Evolutionary conservation across 92 coral and sea anemone species (phyloP), one percentile per base, ranked within the genome.

Genomic region (Diadumene lineata): DNA sequence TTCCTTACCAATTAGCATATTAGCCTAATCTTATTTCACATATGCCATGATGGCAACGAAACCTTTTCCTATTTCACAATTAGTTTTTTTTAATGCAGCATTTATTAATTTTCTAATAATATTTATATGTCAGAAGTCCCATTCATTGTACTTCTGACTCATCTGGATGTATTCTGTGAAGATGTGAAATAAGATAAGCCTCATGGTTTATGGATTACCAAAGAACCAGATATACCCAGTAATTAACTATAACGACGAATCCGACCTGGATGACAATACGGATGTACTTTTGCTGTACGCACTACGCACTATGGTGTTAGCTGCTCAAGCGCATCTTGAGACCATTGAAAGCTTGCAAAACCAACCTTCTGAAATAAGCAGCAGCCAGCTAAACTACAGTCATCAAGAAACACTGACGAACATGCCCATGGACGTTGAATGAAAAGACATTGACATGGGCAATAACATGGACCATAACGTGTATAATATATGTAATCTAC

Each of bases 231-330:
- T 75, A 17, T 48, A 62, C 19, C 80, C 80, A 1, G 65, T 75
- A 57, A 64, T 60, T 28, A 75, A 75, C 44, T 75, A 75, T 46
- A 11, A 22, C 16, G n/a, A 63, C 30, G 72, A 0, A 11, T 16
- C 31, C 1, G 80, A 75, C 10, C 17, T 75, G 23, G 63, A 75
- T 7, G 61, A 29, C 30, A 17, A 24, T 60, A 63, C 31, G 31
- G 71, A 64, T 61, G n/a, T 75, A n/a, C 56, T 64, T 56, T 60
- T 75, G n/a, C 51, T 75, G 34, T 29, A 44, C 25, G 71, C 61
- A 1, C 31, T 63, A 43, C 70, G 80, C 29, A 9, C 46, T 34
- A 75, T 75, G 80, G 28, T 75, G 8, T 7, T 8, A n/a, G 13
- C 7, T 60, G 56, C 57, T 57, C 30, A 74, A 58, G 57, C 0